Percentiles rank a stretch among this genome's conserved stretches.
Evolutionary conservation across 64 coral and sea anemone genomes (phyloP).

Genomic region (Montipora foliosa): DNA sequence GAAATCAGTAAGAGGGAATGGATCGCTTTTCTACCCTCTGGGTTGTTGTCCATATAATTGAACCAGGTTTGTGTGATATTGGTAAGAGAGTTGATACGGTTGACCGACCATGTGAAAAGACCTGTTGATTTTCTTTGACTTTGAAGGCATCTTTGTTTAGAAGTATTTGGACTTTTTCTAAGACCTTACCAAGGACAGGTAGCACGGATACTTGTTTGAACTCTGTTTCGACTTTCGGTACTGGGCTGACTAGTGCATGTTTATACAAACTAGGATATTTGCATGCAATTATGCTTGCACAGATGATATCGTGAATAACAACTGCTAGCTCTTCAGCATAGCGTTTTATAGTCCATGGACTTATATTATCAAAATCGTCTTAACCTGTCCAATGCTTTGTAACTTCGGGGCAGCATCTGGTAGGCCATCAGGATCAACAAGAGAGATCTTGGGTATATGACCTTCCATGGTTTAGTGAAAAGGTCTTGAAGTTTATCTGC

Average conservation of each 20-base stretch:
- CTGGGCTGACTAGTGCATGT: slow-evolving; percentile 34
- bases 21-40: neutral
- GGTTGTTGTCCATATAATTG: neutral
- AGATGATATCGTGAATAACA: slow-evolving; percentile 52
- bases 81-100: neutral
- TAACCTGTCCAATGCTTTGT: slow-evolving; percentile 30
- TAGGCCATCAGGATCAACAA: neutral
- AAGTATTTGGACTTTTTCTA: neutral
- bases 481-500: no score
- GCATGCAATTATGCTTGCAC: neutral
- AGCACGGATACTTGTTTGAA: slow-evolving; percentile 1
- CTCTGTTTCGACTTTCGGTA: slow-evolving; percentile 7
- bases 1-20: no score
- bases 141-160: neutral
- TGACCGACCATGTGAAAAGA: neutral
- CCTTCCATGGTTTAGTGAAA: neutral
- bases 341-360: slow-evolving; percentile 23
- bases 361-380: slow-evolving; percentile 15
- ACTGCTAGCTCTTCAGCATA: slow-evolving; percentile 30
- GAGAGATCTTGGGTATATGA: slow-evolving; percentile 6
- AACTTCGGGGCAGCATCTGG: neutral
- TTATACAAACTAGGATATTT: slow-evolving; percentile 52
- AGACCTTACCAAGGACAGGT: neutral
- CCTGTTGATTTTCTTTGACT: neutral
- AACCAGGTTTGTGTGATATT: neutral